phyloP scores from a whole-genome alignment of 2,113 vertebrate genomes.

The Orycteropus afer region DNA sequence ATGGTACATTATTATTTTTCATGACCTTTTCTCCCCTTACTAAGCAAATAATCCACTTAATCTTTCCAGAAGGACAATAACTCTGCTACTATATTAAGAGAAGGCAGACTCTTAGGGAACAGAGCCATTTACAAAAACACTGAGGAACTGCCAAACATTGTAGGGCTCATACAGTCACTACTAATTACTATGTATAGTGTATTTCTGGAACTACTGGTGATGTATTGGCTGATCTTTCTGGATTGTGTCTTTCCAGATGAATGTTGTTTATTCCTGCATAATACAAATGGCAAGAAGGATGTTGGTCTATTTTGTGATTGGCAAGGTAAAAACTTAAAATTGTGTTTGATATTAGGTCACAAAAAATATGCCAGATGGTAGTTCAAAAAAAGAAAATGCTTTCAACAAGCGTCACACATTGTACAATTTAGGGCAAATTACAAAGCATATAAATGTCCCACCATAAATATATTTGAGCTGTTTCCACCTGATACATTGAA shows the following conservation, averaged over 20 bases:
- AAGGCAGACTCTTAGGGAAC: conserved; percentile 17
- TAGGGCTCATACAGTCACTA: not conserved
- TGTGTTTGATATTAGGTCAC: conserved; percentile 28
- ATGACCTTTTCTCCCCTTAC: not conserved
- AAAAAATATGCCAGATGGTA: conserved; percentile 5
- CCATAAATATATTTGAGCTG: not conserved
- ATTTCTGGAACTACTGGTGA: conserved; percentile 29
- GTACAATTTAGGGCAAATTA: conserved; percentile 12
- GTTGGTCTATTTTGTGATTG: not conserved
- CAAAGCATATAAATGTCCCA: not conserved
- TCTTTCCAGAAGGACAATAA: conserved; percentile 52
- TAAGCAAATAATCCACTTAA: conserved; percentile 62
- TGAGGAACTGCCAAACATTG: not conserved
- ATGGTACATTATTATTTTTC: conserved; percentile 25
- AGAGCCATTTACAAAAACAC: conserved; percentile 52
- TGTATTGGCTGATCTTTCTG: conserved; percentile 38
- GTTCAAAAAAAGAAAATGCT: conserved; percentile 25
- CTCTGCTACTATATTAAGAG: not conserved
- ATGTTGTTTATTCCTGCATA: conserved; percentile 51
- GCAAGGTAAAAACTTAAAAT: conserved; percentile 53
- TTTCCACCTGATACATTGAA: not conserved
- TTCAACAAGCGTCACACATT: not conserved
- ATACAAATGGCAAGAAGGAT: conserved; percentile 38
- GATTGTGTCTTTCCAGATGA: conserved; percentile 37
- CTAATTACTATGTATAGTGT: conserved; percentile 51